Evolutionary conservation across 2,113 vertebrate species (phyloP).

Genomic region (Emberiza fucata): DNA sequence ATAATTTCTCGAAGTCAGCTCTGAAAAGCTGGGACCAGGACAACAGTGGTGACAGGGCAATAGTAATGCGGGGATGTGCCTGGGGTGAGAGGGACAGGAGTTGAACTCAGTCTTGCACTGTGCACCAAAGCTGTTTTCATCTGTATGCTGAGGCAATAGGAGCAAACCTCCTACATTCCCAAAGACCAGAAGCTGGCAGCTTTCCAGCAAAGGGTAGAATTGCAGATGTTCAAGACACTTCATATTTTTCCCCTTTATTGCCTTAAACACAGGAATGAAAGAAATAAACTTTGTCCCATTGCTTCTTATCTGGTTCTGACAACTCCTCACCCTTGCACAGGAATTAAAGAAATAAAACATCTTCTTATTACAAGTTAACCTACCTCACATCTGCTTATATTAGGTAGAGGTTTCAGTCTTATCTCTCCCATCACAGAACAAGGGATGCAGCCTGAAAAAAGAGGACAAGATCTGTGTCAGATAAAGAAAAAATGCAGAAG

Average conservation of each 20-base stretch:
- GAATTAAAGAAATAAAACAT: neutral
- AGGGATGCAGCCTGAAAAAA: neutral
- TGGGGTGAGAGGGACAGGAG: neutral
- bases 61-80: rapidly evolving
- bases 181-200: neutral
- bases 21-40: neutral
- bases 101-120: neutral
- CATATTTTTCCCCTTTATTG: neutral
- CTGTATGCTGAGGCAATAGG: neutral
- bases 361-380: neutral
- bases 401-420: neutral
- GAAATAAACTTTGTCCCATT: neutral
- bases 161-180: neutral
- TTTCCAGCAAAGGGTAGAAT: neutral
- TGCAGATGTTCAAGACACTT: neutral
- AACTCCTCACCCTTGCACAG: neutral
- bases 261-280: neutral
- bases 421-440: neutral
- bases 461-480: neutral
- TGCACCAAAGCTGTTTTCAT: neutral
- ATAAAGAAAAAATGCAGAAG: neutral
- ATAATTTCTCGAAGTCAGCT: neutral
- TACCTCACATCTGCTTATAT: neutral
- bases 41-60: neutral
- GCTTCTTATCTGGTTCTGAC: neutral